phyloP scores from a whole-genome alignment of 2,113 vertebrate genomes.

The Sceloporus tristichus region DNA sequence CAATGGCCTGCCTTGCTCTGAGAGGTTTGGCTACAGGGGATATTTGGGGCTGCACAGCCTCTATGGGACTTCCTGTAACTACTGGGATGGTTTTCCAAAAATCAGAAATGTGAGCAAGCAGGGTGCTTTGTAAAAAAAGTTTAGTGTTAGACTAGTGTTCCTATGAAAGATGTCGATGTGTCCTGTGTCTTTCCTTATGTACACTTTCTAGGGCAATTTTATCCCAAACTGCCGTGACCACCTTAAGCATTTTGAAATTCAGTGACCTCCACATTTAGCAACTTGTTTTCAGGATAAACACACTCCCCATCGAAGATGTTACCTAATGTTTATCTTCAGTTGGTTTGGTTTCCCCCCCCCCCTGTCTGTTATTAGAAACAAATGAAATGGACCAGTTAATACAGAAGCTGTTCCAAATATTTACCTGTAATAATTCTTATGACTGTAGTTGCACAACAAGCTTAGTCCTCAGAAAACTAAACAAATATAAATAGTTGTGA shows the following conservation, averaged over 20 bases:
- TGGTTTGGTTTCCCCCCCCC: not conserved
- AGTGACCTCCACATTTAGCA: slow-evolving; percentile 10
- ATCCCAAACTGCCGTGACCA: not conserved
- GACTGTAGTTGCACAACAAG: not conserved
- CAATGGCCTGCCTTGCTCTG: no score
- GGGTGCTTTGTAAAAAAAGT: not conserved
- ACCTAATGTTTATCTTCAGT: slow-evolving; percentile 3
- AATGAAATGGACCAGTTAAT: not conserved
- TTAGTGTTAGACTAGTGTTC: no score
- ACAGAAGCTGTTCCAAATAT: slow-evolving; percentile 20
- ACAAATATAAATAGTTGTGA: slow-evolving; percentile 16
- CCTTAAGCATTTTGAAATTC: not conserved
- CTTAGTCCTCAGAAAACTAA: slow-evolving; percentile 6
- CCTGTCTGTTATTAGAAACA: not conserved
- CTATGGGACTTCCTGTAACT: no score
- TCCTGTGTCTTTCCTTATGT: not conserved
- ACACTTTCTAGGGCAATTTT: not conserved
- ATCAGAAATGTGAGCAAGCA: not conserved
- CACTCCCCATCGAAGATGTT: not conserved
- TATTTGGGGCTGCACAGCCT: no score
- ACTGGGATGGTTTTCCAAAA: not conserved
- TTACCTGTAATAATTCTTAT: slow-evolving; percentile 18
- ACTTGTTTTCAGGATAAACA: slow-evolving; percentile 22
- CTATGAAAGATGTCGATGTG: not conserved
- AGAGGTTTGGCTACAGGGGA: no score